Evolutionary conservation across 2,797 vertebrate genomes (phyloP), one percentile per base, ranked within the genome.

Genomic region (Cirrhinus molitorella): DNA sequence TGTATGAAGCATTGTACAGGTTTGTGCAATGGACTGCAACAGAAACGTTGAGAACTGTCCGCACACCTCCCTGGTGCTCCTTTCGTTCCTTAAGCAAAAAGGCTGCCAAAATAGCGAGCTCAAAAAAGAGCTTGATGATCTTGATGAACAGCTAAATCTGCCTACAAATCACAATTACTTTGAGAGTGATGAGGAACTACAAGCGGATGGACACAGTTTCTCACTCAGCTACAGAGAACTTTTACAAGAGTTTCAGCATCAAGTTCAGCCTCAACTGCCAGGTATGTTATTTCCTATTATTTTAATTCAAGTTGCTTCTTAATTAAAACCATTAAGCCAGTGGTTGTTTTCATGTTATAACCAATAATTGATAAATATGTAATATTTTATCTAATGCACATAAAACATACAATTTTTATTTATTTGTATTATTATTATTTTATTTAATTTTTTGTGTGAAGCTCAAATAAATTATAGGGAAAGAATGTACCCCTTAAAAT

Each of bases 21-120:
- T 63, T 19, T 45, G 37, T 21, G 57, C 47, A 43, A 94, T 94
- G 93, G 92, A 92, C 17, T 14, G 6, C 37, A 37, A 10, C 59
- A 47, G 40, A 55, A 59, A 67, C 23, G 17, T 79, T 8, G 21
- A 47, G 7, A 3, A 1, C 5, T 76, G 37, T 10, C 51, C 71
- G 0, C 49, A 81, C 45, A 45, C 79, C 1, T 82, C 90, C 10
- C 71, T 92, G 57, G 74, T 96, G 14, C 21, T 94, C 3, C 71
- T 94, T 8, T 14, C 89, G 12, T 96, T 95, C 80, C 80, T 92
- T 21, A 89, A 93, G 28, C 85, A 94, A 5, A 71, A 89, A 1
- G 89, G 89, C 68, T 83, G 83, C 5, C 17, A 3, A 0, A 80
- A 79, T 21, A 0, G 17, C 0, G 73, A 85, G 0, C 88, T 90